Percentiles rank a stretch among this genome's conserved stretches.
phyloP scores from a whole-genome alignment of 1,140 invertebrate genomes.

The Aphis craccivora region DNA sequence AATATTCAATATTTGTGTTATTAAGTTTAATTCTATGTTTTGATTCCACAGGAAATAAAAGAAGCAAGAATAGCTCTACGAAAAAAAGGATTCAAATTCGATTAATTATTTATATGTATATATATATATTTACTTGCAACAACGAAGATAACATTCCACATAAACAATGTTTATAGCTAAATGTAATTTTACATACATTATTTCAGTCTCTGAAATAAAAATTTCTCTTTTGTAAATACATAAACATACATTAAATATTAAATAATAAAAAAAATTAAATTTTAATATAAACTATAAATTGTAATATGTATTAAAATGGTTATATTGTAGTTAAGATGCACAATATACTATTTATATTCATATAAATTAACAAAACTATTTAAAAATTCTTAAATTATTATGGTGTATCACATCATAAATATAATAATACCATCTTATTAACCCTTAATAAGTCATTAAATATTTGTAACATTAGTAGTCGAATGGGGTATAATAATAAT shows the following conservation, averaged over 20 bases:
- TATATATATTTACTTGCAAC: conserved; percentile 37
- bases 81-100: conserved; percentile 51
- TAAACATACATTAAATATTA: conserved; percentile 1
- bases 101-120: neutral
- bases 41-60: conserved; percentile 38
- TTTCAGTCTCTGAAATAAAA: conserved; percentile 57
- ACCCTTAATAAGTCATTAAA: too few relatives aligned
- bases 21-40: neutral
- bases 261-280: neutral
- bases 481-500: too few relatives aligned
- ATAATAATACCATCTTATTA: too few relatives aligned
- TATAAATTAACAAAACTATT: too few relatives aligned
- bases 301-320: neutral
- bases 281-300: neutral
- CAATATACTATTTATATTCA: neutral
- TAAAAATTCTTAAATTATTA: too few relatives aligned
- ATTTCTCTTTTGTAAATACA: neutral
- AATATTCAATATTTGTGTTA: neutral
- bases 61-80: conserved; percentile 22
- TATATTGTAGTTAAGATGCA: neutral
- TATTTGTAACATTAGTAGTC: too few relatives aligned
- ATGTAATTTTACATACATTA: conserved; percentile 36
- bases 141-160: conserved; percentile 1
- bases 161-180: conserved; percentile 19
- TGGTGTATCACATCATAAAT: too few relatives aligned